These are phyloP conservation scores for Dioctria linearis DNA, from an alignment of 2,888 invertebrate species.

Conservation along the genomic window DNA sequence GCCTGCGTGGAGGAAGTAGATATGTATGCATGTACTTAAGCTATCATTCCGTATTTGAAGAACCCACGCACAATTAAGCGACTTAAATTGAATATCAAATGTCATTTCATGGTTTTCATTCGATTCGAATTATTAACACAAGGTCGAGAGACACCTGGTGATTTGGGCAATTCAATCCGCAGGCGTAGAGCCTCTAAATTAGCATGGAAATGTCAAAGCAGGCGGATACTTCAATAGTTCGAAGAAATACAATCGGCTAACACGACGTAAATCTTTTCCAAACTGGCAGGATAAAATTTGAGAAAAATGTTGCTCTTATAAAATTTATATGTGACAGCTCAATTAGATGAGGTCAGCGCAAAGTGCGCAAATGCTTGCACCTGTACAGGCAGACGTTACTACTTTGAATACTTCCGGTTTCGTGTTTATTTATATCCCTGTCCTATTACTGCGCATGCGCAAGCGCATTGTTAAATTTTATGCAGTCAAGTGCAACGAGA, in stretches of 20 bases:
- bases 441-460: background rate
- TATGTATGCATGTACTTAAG: too few species aligned
- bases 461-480: background rate
- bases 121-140: background rate
- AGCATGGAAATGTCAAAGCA: too few species aligned
- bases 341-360: slow-evolving; percentile 9
- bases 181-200: too few species aligned
- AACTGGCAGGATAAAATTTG: background rate
- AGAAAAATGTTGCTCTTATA: background rate
- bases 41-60: background rate
- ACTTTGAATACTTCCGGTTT: background rate
- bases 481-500: background rate
- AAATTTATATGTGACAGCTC: background rate
- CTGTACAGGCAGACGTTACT: background rate
- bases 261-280: background rate
- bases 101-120: background rate
- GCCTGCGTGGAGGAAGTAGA: too few species aligned
- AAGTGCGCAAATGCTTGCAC: background rate
- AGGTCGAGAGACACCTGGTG: slow-evolving; percentile 2
- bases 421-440: background rate
- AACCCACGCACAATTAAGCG: slow-evolving; percentile 14
- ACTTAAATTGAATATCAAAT: slow-evolving; percentile 17
- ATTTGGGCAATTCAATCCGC: slow-evolving; percentile 12
- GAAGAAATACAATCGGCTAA: background rate
- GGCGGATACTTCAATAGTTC: background rate